phyloP scores from a whole-genome alignment of 2,888 invertebrate species.

The Oeneis ivallda region DNA sequence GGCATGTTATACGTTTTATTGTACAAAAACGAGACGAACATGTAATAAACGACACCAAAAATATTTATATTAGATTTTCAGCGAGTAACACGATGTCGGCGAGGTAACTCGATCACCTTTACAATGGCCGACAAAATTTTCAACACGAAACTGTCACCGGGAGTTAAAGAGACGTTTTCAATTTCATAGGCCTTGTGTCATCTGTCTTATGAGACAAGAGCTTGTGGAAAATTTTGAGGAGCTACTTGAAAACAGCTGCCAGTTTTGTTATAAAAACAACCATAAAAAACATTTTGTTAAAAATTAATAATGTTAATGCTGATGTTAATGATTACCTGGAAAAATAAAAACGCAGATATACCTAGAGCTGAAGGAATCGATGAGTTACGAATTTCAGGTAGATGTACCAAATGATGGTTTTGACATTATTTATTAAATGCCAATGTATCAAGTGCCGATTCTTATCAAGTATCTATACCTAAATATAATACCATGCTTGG shows the following conservation, averaged over 20 bases:
- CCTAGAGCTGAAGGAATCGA: too few relatives aligned
- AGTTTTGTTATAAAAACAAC: too few relatives aligned
- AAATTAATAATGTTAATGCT: too few relatives aligned
- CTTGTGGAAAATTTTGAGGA: background rate
- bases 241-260: background rate
- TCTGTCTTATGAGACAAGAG: conserved; percentile 52
- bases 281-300: too few relatives aligned
- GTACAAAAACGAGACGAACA: background rate
- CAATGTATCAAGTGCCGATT: too few relatives aligned
- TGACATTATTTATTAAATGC: too few relatives aligned
- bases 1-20: conserved; percentile 5
- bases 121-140: conserved; percentile 47
- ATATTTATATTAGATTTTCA: conserved; percentile 18
- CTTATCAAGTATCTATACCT: too few relatives aligned
- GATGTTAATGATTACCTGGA: too few relatives aligned
- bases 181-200: conserved; percentile 63
- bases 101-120: conserved; percentile 39
- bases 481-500: too few relatives aligned
- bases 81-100: conserved; percentile 39
- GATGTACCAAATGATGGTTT: too few relatives aligned
- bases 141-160: conserved; percentile 67
- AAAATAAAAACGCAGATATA: too few relatives aligned
- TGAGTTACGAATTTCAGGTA: too few relatives aligned
- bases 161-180: conserved; percentile 59
- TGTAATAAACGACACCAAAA: conserved; percentile 8